phyloP scores from a whole-genome alignment of 2,797 vertebrate species.

The Malurus leucopterus region DNA sequence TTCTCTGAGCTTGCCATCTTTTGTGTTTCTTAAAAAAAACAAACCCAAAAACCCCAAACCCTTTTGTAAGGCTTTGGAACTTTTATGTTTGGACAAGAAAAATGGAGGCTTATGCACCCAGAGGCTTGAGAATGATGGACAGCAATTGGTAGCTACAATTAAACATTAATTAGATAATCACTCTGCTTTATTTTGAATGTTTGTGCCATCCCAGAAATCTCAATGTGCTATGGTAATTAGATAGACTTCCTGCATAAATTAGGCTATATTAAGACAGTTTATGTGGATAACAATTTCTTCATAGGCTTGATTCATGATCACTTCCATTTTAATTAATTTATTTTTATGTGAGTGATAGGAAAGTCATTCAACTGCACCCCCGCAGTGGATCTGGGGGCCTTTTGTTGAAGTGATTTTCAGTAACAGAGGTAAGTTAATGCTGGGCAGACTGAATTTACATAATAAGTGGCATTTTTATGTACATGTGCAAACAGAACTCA shows the following conservation, averaged over 20 bases:
- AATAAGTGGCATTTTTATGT: neutral
- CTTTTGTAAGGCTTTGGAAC: neutral
- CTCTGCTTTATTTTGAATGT: neutral
- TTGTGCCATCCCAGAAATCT: constrained; percentile 15
- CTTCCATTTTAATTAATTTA: constrained; percentile 16
- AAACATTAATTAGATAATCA: neutral
- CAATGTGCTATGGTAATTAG: constrained; percentile 16
- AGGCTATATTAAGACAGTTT: neutral
- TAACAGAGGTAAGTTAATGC: neutral
- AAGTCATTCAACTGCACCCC: neutral
- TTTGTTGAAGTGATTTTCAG: neutral
- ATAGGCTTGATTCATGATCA: neutral
- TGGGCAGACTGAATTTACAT: constrained; percentile 7
- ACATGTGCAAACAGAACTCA: neutral
- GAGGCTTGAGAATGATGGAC: neutral
- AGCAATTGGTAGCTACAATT: neutral
- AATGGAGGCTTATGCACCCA: neutral
- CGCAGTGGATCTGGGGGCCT: neutral
- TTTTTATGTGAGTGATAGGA: neutral
- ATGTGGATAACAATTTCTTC: neutral
- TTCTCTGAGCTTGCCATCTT: neutral
- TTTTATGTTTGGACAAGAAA: neutral
- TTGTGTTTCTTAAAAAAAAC: neutral
- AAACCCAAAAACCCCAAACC: rapidly evolving
- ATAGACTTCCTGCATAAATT: neutral